These are phyloP conservation scores for Salvelinus fontinalis DNA, from an alignment of 2,113 vertebrate species.

Conservation along the genomic window DNA sequence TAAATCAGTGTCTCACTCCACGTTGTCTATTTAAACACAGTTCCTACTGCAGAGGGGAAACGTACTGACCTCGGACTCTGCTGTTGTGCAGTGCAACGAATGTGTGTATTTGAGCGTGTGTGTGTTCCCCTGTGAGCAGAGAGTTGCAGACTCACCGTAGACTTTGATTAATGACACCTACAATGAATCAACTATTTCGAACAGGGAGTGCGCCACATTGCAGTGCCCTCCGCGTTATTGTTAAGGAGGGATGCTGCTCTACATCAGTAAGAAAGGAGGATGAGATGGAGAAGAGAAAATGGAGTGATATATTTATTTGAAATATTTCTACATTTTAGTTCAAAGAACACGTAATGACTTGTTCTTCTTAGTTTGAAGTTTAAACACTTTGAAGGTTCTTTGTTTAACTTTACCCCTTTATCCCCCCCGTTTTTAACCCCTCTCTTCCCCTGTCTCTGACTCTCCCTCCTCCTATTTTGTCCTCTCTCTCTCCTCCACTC, in stretches of 20 bases:
- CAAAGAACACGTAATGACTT: slow-evolving; percentile 2
- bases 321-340: not conserved
- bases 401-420: not conserved
- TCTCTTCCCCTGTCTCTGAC: too few relatives aligned
- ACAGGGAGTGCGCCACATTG: slow-evolving; percentile 39
- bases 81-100: not conserved
- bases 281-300: not conserved
- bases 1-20: too few relatives aligned
- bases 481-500: too few relatives aligned
- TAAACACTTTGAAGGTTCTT: not conserved
- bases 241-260: not conserved
- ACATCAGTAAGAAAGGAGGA: not conserved
- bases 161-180: slow-evolving; percentile 68
- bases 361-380: not conserved
- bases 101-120: slow-evolving; percentile 19
- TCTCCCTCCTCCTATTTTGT: too few relatives aligned
- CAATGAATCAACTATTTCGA: slow-evolving; percentile 64
- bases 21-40: not conserved
- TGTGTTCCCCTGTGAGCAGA: slow-evolving; percentile 50
- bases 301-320: not conserved
- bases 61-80: slow-evolving; percentile 55
- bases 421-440: too few relatives aligned
- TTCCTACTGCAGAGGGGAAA: slow-evolving; percentile 60
- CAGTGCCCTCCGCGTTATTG: slow-evolving; percentile 31
- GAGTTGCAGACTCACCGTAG: slow-evolving; percentile 60